Base-by-base conservation (phyloP, 2,888 invertebrate genomes). In the Habroteleia sp. region DNA sequence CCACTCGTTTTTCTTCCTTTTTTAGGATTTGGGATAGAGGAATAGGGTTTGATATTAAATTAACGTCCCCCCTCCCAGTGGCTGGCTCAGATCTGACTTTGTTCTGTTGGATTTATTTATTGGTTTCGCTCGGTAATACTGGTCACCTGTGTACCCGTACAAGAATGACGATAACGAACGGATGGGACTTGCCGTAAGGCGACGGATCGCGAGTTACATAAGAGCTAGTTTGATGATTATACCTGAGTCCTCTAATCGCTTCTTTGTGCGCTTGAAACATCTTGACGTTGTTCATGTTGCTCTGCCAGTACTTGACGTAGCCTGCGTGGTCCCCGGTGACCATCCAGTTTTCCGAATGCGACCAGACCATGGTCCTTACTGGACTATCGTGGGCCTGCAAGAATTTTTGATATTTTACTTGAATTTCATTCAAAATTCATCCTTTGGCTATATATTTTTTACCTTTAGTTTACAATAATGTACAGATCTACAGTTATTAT, bases 231-330 rank as follows among this genome's bases (percentile, higher is more conserved):
- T 86, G 84, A 86, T 87, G 81, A 81, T 86, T 90, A 91, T 94
- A 97, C 96, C 96, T 96, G 92, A 99, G 95, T 91, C 98, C 98
- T 90, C 99, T 93, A 83, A 99, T 95, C 79, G 99, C 97, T 92
- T 99, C 99, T 93, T 99, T 99, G 90, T 99, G 99, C 63, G 99
- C 99, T 91, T 99, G 99, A 91, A 97, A 99, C 98, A 99, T 99
- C 92, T 99, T 99, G 66, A 99, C 99, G 91, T 99, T 99, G 91
- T 99, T 99, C 99, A 99, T 99, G 90, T 99, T 99, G 83, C 98
- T 97, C 91, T 99, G 99, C 99, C 99, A 99, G 91, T 99, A 99
- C 88, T 99, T 99, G 78, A 99, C 97, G 89, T 96, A 99, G 72
- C 99, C 99, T 50, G 95, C 95, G 89, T 99, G 98, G 90, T 99